Evolutionary conservation across 1,140 invertebrate genomes (phyloP), one percentile per base, ranked within the genome.

Genomic region (Tyrophagus putrescentiae): DNA sequence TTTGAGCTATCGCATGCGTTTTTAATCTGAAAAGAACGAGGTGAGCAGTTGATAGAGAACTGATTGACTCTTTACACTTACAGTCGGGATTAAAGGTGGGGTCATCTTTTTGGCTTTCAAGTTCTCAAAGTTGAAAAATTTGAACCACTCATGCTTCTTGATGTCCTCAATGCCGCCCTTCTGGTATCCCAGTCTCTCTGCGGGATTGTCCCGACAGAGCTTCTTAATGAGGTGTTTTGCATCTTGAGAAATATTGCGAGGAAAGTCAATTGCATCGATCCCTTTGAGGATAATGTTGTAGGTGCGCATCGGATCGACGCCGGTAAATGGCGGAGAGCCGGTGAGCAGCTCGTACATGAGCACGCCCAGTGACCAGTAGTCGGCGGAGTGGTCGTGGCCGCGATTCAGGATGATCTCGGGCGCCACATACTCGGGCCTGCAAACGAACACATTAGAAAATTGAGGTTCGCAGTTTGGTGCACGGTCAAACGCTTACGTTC

Each of bases 261-360:
- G 91, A 74, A 97, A 97, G 72, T 96, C 92, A 61, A 94, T 87
- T 27, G 90, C 91, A 72, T 98, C 94, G 45, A 99, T 97, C 48
- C 95, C 95, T 74, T 96, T 97, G 42, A 99, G 75, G 68, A 98
- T 98, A 62, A 98, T 92, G 68, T 98, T 98, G 72, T 99, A 99
- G 0, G 94, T 98, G 72, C 92, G 94, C 94, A 99, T 98, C 0
- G 94, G 93, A 76, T 99, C 95, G 0, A 84, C 80, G 2, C 91
- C 92, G 53, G 88, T 87, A 72, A 97, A 97, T 7, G 94, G 93
- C 36, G 93, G 93, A n/a, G 72, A 77, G 68, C 93, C 92, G 9
- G 86, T 84, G 0, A 96, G 73, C 16, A 97, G 76, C 75, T 97
- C 93, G 71, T 84, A 91, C 63, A 92, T 84, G 0, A 96, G 78